Conservation (phyloP, 2,113 vertebrate genomes). For the Hemiprocne comata region DNA sequence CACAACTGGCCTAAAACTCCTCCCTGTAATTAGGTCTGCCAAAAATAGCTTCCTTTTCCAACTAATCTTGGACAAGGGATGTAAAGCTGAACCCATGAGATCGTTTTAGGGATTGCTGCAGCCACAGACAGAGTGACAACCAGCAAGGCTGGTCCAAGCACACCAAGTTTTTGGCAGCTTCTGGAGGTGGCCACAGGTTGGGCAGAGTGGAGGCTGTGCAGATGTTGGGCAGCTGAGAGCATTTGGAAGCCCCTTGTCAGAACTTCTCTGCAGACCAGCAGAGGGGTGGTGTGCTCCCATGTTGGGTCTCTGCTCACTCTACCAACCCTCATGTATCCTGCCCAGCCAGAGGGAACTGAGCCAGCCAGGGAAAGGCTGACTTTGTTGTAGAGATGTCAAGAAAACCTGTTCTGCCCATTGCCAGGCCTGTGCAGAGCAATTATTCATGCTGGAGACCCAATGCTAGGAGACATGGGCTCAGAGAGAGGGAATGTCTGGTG, state of each 20-base stretch:
- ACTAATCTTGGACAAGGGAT: not conserved
- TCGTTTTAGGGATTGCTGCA: not conserved
- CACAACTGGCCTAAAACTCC: too few relatives aligned
- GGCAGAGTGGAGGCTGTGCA: not conserved
- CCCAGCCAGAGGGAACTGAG: fast-evolving
- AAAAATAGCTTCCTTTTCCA: not conserved
- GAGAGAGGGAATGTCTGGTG: constrained; percentile 29
- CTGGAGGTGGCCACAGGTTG: not conserved
- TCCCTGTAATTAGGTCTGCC: not conserved
- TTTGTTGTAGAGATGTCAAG: not conserved
- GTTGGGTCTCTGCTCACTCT: too few relatives aligned
- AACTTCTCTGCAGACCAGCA: fast-evolving
- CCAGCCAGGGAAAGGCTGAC: not conserved
- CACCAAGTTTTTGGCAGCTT: fast-evolving
- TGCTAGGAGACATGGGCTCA: constrained; percentile 39
- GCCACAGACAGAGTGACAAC: too few relatives aligned
- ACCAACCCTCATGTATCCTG: too few relatives aligned
- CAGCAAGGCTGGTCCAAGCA: fast-evolving
- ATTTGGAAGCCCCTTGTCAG: not conserved
- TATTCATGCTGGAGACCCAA: constrained; percentile 45
- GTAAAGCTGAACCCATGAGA: not conserved
- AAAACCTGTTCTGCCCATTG: constrained; percentile 35
- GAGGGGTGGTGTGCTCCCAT: not conserved
- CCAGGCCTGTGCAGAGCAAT: constrained; percentile 42
- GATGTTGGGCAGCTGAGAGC: not conserved